phyloP scores from a whole-genome alignment of 1,140 invertebrate genomes.

The Drosophila hydei region DNA sequence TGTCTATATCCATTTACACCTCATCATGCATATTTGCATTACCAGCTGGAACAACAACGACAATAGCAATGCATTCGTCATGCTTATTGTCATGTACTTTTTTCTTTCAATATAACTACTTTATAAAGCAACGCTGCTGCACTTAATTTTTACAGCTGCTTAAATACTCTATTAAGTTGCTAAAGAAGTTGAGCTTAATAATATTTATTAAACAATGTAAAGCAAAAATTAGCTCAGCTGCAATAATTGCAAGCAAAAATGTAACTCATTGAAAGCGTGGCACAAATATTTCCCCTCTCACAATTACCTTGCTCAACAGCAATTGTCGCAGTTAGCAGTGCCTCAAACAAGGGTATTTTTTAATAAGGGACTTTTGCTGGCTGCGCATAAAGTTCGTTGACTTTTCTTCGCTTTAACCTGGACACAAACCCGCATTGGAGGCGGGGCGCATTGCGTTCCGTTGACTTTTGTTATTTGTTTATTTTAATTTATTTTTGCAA shows the following conservation, averaged over 20 bases:
- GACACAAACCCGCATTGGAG: slow-evolving; percentile 35
- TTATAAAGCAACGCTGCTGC: neutral
- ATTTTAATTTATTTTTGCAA: slow-evolving; percentile 34
- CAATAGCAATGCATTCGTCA: slow-evolving; percentile 41
- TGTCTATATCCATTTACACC: slow-evolving; percentile 39
- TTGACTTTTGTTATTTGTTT: slow-evolving; percentile 47
- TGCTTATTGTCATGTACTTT: slow-evolving; percentile 22
- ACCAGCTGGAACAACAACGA: slow-evolving; percentile 56
- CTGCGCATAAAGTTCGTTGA: slow-evolving; percentile 61
- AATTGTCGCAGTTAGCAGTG: neutral
- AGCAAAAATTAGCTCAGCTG: no score
- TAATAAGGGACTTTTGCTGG: slow-evolving; percentile 48
- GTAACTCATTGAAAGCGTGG: no score
- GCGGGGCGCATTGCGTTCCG: slow-evolving; percentile 48
- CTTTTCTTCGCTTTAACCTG: slow-evolving; percentile 42
- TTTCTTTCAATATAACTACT: neutral
- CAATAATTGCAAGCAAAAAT: no score
- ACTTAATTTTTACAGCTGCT: neutral
- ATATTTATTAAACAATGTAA: neutral
- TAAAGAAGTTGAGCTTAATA: neutral
- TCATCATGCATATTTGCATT: slow-evolving; percentile 70
- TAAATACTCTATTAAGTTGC: slow-evolving; percentile 14
- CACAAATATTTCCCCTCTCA: neutral
- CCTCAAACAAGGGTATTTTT: slow-evolving; percentile 8
- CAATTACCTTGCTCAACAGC: neutral